Conservation (phyloP, 2,888 invertebrate genomes). For the Chymomyza fuscimana region DNA sequence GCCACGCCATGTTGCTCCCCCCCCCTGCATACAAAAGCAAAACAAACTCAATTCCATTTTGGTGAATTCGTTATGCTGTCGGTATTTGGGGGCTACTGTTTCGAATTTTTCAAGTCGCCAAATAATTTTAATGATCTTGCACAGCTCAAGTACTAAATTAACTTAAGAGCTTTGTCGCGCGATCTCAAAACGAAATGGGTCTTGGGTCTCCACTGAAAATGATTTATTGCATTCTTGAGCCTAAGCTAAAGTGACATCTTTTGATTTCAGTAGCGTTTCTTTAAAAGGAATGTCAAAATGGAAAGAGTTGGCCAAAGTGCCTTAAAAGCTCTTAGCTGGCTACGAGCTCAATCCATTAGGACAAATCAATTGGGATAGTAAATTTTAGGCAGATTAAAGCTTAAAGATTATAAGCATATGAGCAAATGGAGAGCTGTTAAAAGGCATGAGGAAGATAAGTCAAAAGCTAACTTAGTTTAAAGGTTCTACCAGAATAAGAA, state of each 20-base stretch:
- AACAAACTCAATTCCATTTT: conserved; percentile 9
- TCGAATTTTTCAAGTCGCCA: conserved; percentile 60
- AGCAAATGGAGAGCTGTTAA: neutral
- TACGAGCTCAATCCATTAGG: neutral
- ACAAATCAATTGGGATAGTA: neutral
- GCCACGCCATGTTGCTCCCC: neutral
- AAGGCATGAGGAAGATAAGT: neutral
- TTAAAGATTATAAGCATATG: neutral
- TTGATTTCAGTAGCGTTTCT: conserved; percentile 22
- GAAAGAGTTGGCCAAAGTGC: neutral
- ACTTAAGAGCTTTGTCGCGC: conserved; percentile 42
- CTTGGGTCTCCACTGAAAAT: conserved; percentile 30
- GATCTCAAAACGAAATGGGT: neutral
- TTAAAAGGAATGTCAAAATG: neutral
- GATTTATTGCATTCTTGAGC: conserved; percentile 45
- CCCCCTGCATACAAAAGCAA: conserved; percentile 16
- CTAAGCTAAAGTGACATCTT: conserved; percentile 30
- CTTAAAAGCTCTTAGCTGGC: neutral
- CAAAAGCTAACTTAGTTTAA: no score
- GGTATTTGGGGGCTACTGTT: conserved; percentile 70
- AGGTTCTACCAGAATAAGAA: no score
- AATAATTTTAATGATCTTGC: conserved; percentile 51
- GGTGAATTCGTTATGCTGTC: conserved; percentile 66
- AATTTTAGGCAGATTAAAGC: neutral
- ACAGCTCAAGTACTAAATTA: conserved; percentile 46